Conservation (phyloP, 2,797 vertebrate genomes). For the Sebastes itinus region DNA sequence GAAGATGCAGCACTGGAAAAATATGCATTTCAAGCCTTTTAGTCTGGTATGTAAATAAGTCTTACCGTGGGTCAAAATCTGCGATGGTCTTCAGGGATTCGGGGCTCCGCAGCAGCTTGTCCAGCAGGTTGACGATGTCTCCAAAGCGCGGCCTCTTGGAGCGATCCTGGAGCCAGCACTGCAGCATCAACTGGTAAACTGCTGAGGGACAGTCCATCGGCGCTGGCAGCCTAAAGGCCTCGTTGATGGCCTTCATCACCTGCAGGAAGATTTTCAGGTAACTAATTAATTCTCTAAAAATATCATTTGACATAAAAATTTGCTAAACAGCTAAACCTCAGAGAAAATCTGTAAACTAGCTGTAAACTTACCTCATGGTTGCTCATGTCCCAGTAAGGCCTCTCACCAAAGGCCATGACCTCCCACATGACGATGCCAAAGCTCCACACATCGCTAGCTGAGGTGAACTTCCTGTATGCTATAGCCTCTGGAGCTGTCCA, state of each 20-base stretch:
- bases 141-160: conserved; percentile 91
- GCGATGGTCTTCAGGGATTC: conserved; percentile 94
- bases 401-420: conserved; percentile 95
- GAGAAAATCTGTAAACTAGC: neutral
- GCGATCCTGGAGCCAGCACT: conserved; percentile 97
- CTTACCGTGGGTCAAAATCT: conserved; percentile 95
- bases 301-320: neutral
- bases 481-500: conserved; percentile 98
- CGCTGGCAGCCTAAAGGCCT: conserved; percentile 93
- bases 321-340: neutral
- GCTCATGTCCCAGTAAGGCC: conserved; percentile 96
- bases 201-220: conserved; percentile 97
- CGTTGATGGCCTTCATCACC: conserved; percentile 99
- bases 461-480: conserved; percentile 96
- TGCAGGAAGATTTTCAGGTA: conserved; percentile 49
- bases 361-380: conserved; percentile 81
- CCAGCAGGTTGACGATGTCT: conserved; percentile 93
- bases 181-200: conserved; percentile 98
- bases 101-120: conserved; percentile 94
- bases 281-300: neutral
- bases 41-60: conserved; percentile 23
- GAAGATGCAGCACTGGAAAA: neutral
- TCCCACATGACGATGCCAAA: conserved; percentile 99
- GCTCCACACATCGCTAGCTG: conserved; percentile 97
- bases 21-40: neutral